Conservation (phyloP, 2,888 invertebrate species). For the Copidosoma aretas region DNA sequence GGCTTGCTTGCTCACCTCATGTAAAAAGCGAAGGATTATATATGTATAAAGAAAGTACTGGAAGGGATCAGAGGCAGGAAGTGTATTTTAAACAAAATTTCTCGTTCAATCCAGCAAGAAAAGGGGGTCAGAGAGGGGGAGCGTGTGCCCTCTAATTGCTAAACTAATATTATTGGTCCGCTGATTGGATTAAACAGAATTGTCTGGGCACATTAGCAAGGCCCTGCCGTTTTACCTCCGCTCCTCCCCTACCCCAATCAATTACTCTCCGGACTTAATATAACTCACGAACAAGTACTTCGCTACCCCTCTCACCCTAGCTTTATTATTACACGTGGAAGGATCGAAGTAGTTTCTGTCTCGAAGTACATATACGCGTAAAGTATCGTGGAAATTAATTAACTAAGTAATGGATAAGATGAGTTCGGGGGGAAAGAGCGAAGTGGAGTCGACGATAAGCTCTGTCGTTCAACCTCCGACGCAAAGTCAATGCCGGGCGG, state of each 20-base stretch:
- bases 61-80: too few species aligned
- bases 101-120: too few species aligned
- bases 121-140: conserved; percentile 15
- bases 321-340: conserved; percentile 7
- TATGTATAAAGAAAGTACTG: too few species aligned
- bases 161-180: conserved; percentile 45
- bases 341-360: neutral
- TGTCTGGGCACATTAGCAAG: conserved; percentile 40
- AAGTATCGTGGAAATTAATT: conserved; percentile 42
- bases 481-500: neutral
- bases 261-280: neutral
- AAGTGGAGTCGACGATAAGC: conserved; percentile 28
- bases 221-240: too few species aligned
- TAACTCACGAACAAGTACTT: neutral
- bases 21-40: too few species aligned
- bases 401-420: conserved; percentile 43
- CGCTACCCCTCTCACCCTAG: neutral
- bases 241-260: neutral
- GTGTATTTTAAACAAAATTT: too few species aligned
- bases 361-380: neutral
- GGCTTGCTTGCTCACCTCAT: too few species aligned
- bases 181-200: conserved; percentile 48
- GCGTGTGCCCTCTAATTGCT: conserved; percentile 42
- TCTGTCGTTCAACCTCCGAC: conserved; percentile 18
- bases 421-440: neutral